Conservation (phyloP, 1,140 invertebrate genomes). For the Drosophila repleta region DNA sequence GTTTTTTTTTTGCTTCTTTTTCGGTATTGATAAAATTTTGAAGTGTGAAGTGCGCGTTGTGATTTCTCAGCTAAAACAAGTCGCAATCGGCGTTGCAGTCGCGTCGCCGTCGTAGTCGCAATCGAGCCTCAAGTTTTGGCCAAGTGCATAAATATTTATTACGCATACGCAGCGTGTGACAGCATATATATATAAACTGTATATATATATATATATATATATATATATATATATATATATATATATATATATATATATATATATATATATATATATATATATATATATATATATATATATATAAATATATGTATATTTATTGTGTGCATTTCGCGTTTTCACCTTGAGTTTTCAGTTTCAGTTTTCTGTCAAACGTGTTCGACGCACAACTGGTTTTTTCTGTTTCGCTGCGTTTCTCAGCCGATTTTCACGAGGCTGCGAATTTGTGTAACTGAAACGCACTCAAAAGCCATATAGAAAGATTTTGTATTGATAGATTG, state of each 20-base stretch:
- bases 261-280: too few relatives aligned
- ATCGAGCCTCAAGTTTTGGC: conserved; percentile 4
- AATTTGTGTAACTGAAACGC: conserved; percentile 44
- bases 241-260: too few relatives aligned
- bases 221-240: too few relatives aligned
- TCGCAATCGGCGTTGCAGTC: background rate
- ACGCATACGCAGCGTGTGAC: conserved; percentile 73
- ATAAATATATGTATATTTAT: background rate
- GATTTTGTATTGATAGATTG: conserved; percentile 22
- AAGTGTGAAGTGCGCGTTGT: conserved; percentile 12
- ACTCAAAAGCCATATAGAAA: conserved; percentile 35
- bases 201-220: too few relatives aligned
- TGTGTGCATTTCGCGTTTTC: conserved; percentile 9
- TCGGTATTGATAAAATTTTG: conserved; percentile 9
- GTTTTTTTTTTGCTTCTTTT: conserved; percentile 6
- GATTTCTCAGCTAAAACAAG: conserved; percentile 20
- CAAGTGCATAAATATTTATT: conserved; percentile 76
- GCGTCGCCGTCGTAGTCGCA: too few relatives aligned
- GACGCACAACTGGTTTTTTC: conserved; percentile 15
- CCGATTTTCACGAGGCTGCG: conserved; percentile 7
- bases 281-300: too few relatives aligned
- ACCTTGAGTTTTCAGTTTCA: conserved; percentile 39
- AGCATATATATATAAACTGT: background rate
- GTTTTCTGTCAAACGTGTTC: conserved; percentile 34
- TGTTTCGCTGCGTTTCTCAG: background rate